Conservation (phyloP, 1,140 invertebrate genomes). For the Coboldia fuscipes region DNA sequence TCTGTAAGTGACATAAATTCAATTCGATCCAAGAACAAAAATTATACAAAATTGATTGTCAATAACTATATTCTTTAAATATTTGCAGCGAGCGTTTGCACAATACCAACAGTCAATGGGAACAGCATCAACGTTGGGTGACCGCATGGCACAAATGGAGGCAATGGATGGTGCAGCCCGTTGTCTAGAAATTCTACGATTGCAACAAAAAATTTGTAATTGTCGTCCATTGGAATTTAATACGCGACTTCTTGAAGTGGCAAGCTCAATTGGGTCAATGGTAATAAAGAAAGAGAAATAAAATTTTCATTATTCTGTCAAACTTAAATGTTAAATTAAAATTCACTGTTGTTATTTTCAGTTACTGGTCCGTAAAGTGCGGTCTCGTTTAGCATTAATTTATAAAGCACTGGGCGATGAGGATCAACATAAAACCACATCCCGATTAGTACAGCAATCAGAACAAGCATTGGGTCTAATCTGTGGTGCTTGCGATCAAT, state of each 20-base stretch:
- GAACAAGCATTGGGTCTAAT: slow-evolving; percentile 50
- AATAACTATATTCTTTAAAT: not conserved
- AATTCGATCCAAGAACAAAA: not conserved
- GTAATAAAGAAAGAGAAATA: too few species aligned
- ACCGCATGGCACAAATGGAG: slow-evolving; percentile 65
- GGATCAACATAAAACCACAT: slow-evolving; percentile 49
- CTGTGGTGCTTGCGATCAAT: slow-evolving; percentile 52
- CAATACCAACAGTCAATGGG: slow-evolving; percentile 69
- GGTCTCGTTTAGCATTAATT: slow-evolving; percentile 49
- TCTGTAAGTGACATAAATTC: slow-evolving; percentile 14
- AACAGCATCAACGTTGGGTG: slow-evolving; percentile 50
- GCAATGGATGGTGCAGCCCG: slow-evolving; percentile 66
- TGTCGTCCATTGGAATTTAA: slow-evolving; percentile 66
- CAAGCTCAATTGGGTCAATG: slow-evolving; percentile 58
- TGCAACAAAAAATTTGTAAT: slow-evolving; percentile 61
- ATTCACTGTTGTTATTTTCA: slow-evolving; percentile 15
- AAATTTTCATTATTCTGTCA: not conserved
- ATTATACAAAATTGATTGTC: not conserved
- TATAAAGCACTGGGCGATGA: slow-evolving; percentile 60
- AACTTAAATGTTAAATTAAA: not conserved
- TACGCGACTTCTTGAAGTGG: slow-evolving; percentile 53
- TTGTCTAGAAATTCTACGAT: slow-evolving; percentile 48
- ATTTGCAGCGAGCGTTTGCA: slow-evolving; percentile 40
- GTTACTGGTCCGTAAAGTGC: slow-evolving; percentile 54
- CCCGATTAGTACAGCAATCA: slow-evolving; percentile 39